Percentiles rank a stretch among this genome's conserved stretches.
Evolutionary conservation across 2,888 invertebrate species (phyloP).

Genomic region (Stramonita haemastoma): DNA sequence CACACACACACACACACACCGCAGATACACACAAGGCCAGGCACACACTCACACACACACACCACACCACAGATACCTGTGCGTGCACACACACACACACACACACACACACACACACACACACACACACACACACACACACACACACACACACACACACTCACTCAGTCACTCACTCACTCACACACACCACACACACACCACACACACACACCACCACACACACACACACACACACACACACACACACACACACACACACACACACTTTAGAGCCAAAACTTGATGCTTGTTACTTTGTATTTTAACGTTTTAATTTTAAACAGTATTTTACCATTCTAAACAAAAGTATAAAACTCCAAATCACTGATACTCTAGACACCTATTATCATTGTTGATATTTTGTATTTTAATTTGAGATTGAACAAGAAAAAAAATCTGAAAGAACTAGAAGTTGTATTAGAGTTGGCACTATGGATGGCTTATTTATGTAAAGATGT

Average conservation of each 20-base stretch:
- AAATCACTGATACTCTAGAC: neutral
- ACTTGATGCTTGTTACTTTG: no score
- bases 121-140: neutral
- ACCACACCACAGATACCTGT: neutral
- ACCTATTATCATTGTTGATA: no score
- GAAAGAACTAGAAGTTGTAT: neutral
- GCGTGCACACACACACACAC: neutral
- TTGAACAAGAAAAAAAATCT: neutral
- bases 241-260: conserved; percentile 24
- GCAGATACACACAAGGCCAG: neutral
- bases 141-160: conserved; percentile 2
- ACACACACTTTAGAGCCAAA: neutral
- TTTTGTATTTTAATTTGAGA: neutral
- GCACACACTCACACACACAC: neutral
- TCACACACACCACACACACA: conserved; percentile 3
- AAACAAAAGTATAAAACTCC: neutral
- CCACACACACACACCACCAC: neutral
- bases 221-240: neutral
- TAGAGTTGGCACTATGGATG: no score
- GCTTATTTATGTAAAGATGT: no score
- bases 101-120: conserved; percentile 15
- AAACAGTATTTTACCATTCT: neutral
- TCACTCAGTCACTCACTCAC: neutral
- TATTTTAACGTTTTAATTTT: no score
- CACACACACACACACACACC: neutral